Conservation (phyloP, 2,113 vertebrate genomes). For the Cynocephalus volans region DNA sequence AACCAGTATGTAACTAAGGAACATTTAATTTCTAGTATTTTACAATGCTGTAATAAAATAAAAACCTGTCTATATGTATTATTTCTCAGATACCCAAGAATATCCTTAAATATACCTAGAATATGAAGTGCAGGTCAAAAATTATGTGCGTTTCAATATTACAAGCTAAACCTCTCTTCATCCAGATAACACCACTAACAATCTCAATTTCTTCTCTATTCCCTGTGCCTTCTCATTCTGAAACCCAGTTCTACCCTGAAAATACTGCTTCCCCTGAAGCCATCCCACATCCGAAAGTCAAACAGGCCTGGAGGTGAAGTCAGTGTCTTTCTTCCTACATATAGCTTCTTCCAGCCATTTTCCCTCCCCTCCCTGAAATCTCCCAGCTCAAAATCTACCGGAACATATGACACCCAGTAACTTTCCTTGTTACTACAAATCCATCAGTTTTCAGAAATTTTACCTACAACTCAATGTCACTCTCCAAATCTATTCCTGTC, state of each 20-base stretch:
- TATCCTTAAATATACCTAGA: constrained; percentile 8
- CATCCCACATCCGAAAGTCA: neutral
- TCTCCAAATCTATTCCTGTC: neutral
- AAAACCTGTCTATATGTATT: neutral
- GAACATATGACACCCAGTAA: neutral
- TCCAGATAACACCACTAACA: neutral
- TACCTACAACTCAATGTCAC: neutral
- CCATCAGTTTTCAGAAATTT: neutral
- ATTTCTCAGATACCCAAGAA: neutral
- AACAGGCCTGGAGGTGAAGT: neutral
- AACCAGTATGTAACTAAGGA: neutral
- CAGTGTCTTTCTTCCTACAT: neutral
- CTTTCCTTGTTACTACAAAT: neutral
- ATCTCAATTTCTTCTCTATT: neutral
- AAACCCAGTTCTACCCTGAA: neutral
- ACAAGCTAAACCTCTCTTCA: neutral
- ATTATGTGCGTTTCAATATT: neutral
- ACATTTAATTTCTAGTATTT: neutral
- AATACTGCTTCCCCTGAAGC: neutral
- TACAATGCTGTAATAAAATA: neutral
- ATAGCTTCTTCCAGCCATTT: neutral
- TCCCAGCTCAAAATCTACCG: neutral
- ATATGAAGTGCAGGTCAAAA: constrained; percentile 32
- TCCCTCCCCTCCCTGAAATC: neutral
- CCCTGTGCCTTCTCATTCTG: neutral